Conservation (phyloP, 2,888 invertebrate genomes). For the Idaea dimidiata region DNA sequence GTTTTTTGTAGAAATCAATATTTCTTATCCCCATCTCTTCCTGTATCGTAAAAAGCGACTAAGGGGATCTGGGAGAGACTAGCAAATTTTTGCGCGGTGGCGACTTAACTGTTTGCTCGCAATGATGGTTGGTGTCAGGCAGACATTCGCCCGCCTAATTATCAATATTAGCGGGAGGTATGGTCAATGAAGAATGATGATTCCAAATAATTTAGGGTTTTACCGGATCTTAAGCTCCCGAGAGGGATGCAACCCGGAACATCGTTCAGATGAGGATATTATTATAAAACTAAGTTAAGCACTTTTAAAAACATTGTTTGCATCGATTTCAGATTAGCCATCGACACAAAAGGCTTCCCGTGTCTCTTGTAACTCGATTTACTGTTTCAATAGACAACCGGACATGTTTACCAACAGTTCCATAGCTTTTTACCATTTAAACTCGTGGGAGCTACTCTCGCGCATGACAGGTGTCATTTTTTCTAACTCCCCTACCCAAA, state of each 20-base stretch:
- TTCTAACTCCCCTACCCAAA: constrained; percentile 43
- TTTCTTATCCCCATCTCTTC: too few relatives aligned
- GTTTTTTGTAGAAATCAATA: too few relatives aligned
- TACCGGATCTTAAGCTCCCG: too few relatives aligned
- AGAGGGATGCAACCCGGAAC: too few relatives aligned
- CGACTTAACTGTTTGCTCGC: background rate
- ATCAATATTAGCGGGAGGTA: too few relatives aligned
- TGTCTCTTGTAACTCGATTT: constrained; percentile 19
- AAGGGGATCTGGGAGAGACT: too few relatives aligned
- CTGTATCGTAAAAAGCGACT: too few relatives aligned
- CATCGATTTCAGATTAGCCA: background rate
- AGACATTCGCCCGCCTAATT: too few relatives aligned
- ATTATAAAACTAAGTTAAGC: background rate
- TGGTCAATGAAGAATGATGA: too few relatives aligned
- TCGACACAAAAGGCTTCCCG: constrained; percentile 2
- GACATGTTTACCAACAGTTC: constrained; percentile 45
- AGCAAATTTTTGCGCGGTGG: background rate
- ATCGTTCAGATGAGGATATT: background rate
- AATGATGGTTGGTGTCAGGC: too few relatives aligned
- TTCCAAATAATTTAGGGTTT: too few relatives aligned
- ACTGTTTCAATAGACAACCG: constrained; percentile 11
- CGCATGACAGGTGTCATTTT: constrained; percentile 67
- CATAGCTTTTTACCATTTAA: constrained; percentile 39
- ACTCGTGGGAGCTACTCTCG: constrained; percentile 49
- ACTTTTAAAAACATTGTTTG: background rate